Evolutionary conservation across 2,113 vertebrate genomes (phyloP).

Genomic region (Cottus gobio): DNA sequence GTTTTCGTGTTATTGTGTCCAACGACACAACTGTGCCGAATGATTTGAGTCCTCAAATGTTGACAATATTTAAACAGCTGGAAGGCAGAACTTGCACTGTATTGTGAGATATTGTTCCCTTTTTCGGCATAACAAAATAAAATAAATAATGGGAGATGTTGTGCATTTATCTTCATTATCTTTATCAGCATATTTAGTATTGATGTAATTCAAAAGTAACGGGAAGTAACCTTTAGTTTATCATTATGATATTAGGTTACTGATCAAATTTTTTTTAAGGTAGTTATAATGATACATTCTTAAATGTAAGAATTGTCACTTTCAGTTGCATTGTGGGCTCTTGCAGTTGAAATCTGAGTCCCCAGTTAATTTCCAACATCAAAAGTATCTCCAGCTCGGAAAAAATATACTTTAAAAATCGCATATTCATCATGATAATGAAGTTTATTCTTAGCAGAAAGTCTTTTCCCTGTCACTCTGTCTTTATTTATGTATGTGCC

Average conservation of each 20-base stretch:
- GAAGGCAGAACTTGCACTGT: background rate
- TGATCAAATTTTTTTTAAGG: background rate
- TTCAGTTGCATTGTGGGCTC: slow-evolving; percentile 2
- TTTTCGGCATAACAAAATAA: background rate
- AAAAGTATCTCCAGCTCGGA: slow-evolving; percentile 7
- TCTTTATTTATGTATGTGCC: slow-evolving; percentile 55
- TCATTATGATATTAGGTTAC: background rate
- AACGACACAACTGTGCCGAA: too few relatives aligned
- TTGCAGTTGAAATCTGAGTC: background rate
- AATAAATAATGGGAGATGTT: background rate
- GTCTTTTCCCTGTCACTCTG: slow-evolving; percentile 9
- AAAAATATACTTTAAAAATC: background rate
- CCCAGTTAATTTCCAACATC: slow-evolving; percentile 29
- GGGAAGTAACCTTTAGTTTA: background rate
- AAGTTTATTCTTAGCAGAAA: slow-evolving; percentile 33
- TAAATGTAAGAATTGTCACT: background rate
- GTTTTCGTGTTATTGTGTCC: too few relatives aligned
- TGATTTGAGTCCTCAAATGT: too few relatives aligned
- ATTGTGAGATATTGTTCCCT: background rate
- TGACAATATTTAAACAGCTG: too few relatives aligned
- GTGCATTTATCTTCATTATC: background rate
- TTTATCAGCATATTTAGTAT: background rate
- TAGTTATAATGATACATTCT: background rate
- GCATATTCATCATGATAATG: slow-evolving; percentile 36
- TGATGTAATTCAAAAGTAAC: background rate